A percentile compares a stretch with the other conserved stretches of the same genome.
phyloP scores from a whole-genome alignment of 1,140 invertebrate genomes.

The Andricus grossulariae region DNA sequence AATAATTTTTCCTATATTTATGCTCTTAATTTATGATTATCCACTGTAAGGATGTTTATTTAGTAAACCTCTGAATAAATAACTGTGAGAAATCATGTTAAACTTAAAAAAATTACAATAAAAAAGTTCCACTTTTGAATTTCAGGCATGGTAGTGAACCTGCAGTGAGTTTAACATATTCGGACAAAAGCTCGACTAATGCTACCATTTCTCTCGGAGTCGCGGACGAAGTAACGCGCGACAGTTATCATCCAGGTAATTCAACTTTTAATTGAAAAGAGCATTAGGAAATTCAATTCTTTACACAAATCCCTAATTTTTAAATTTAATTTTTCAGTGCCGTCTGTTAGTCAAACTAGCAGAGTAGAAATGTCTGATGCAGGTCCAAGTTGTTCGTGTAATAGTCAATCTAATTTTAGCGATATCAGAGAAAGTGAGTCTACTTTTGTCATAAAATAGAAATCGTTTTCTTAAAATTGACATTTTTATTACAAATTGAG shows the following conservation, averaged over 20 bases:
- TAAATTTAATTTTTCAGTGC: conserved; percentile 43
- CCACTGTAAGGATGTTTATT: too few relatives aligned
- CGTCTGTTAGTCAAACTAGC: conserved; percentile 43
- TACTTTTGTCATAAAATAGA: too few relatives aligned
- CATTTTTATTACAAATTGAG: too few relatives aligned
- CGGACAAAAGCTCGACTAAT: conserved; percentile 75
- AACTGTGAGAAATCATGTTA: conserved; percentile 8
- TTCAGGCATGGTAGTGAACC: conserved; percentile 78
- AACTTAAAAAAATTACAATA: conserved; percentile 35
- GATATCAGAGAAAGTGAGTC: conserved; percentile 64
- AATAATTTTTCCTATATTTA: too few relatives aligned
- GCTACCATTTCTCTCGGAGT: conserved; percentile 76
- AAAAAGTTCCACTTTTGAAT: conserved; percentile 40
- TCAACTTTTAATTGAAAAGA: neutral
- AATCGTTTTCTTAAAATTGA: too few relatives aligned
- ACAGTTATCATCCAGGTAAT: conserved; percentile 67
- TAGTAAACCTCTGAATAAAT: too few relatives aligned
- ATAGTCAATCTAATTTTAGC: conserved; percentile 52
- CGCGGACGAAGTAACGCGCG: conserved; percentile 73
- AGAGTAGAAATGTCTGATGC: conserved; percentile 33
- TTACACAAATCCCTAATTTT: neutral
- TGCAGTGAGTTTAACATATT: conserved; percentile 78
- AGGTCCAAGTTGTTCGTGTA: conserved; percentile 48
- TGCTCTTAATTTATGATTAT: too few relatives aligned
- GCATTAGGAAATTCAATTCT: neutral